Evolutionary conservation across 2,797 vertebrate species (phyloP), one percentile per base, ranked within the genome.

Genomic region (Lindbergichthys nudifrons): DNA sequence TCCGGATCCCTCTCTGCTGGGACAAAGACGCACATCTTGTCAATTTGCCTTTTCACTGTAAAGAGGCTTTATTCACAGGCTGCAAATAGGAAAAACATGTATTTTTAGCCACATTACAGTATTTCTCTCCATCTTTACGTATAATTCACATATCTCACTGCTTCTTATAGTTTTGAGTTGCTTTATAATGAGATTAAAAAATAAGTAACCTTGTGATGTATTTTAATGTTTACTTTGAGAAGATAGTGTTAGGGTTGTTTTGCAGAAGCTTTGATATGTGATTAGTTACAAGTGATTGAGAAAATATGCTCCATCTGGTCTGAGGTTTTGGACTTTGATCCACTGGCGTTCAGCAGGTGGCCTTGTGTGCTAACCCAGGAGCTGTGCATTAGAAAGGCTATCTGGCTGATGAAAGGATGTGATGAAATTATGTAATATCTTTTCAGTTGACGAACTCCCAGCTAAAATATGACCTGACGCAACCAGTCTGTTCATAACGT

Each of bases 391-490:
- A 75, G 65, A 81, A 74, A 77, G 70, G 36, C 85, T 85, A 79
- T 81, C 81, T 79, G 70, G 42, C 70, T 86, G 87, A 87, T 90
- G 78, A 88, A 87, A 90, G 68, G 43, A 77, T 15, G 65, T 85
- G 86, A 92, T 90, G 86, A 90, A 90, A 92, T 82, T 65, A 83
- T 78, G 76, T 85, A 86, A 89, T 88, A 87, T 83, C 42, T 52
- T 60, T 80, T 75, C 80, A 75, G 57, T 52, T 88, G 87, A 92
- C 88, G 76, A 89, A 85, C 83, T 68, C 65, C 45, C 75, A 41
- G 71, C 67, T 80, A 86, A 88, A 84, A 85, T 81, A 82, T 82
- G 81, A 83, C 82, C 71, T 84, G 77, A 89, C 3, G 70, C 73
- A 87, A 83, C 72, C 85, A 62, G 77, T 64, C 70, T 72, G 67